phyloP scores from a whole-genome alignment of 2,888 invertebrate species.

The Drosophila imparisetae region DNA sequence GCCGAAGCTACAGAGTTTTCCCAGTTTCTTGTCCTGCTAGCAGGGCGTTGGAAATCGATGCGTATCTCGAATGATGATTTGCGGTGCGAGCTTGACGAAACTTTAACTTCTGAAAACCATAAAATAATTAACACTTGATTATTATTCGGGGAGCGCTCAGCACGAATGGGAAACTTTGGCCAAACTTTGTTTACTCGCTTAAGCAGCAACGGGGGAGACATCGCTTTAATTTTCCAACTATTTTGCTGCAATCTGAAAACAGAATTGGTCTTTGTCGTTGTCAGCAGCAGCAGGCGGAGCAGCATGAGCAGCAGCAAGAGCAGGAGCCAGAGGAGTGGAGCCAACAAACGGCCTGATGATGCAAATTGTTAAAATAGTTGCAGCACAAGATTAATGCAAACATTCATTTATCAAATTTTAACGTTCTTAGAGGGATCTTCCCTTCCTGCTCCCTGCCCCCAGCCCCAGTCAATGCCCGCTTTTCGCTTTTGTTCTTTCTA shows the following conservation, averaged over 20 bases:
- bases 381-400: conserved; percentile 68
- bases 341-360: conserved; percentile 40
- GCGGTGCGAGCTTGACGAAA: conserved; percentile 67
- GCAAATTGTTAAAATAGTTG: conserved; percentile 74
- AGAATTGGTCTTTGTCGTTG: conserved; percentile 57
- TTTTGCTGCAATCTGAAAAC: conserved; percentile 66
- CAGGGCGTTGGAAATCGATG: conserved; percentile 72
- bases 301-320: conserved; percentile 11
- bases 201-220: conserved; percentile 71
- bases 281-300: conserved; percentile 39
- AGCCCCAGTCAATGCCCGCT: background rate
- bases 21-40: conserved; percentile 14
- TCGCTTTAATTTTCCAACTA: conserved; percentile 71
- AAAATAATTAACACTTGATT: conserved; percentile 85
- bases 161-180: conserved; percentile 38
- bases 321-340: background rate
- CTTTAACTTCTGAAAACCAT: conserved; percentile 82
- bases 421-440: conserved; percentile 45
- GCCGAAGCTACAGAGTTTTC: conserved; percentile 30
- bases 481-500: conserved; percentile 66
- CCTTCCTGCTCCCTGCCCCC: background rate
- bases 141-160: conserved; percentile 82
- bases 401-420: conserved; percentile 70
- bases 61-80: conserved; percentile 80
- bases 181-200: conserved; percentile 42